Evolutionary conservation across 2,113 vertebrate genomes (phyloP).

Genomic region (Phaethon lepturus): DNA sequence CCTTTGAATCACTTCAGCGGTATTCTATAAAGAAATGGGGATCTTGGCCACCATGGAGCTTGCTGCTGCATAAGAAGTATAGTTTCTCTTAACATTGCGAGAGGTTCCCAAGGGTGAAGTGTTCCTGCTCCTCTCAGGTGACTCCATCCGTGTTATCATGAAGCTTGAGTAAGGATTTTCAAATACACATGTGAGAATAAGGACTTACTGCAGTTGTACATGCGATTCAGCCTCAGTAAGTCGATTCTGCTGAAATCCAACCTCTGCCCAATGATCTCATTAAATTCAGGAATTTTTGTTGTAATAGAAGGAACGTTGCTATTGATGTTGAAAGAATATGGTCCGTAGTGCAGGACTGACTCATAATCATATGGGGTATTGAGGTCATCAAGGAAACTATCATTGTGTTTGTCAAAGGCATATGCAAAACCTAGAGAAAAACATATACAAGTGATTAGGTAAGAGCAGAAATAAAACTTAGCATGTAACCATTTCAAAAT

Average conservation of each 20-base stretch:
- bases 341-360: background rate
- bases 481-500: background rate
- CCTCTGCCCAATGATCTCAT: background rate
- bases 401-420: background rate
- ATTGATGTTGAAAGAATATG: background rate
- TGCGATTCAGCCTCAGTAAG: background rate
- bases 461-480: background rate
- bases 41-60: background rate
- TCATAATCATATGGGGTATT: background rate
- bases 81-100: background rate
- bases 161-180: background rate
- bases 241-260: background rate
- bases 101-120: background rate
- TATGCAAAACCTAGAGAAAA: background rate
- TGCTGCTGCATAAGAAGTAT: background rate
- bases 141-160: background rate
- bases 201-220: background rate
- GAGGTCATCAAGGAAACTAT: background rate
- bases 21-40: background rate
- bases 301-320: background rate
- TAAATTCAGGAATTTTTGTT: background rate
- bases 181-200: background rate
- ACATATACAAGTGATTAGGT: background rate
- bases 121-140: background rate
- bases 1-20: background rate